Evolutionary conservation across 1,140 invertebrate species (phyloP).

Genomic region (Dryas iulia): DNA sequence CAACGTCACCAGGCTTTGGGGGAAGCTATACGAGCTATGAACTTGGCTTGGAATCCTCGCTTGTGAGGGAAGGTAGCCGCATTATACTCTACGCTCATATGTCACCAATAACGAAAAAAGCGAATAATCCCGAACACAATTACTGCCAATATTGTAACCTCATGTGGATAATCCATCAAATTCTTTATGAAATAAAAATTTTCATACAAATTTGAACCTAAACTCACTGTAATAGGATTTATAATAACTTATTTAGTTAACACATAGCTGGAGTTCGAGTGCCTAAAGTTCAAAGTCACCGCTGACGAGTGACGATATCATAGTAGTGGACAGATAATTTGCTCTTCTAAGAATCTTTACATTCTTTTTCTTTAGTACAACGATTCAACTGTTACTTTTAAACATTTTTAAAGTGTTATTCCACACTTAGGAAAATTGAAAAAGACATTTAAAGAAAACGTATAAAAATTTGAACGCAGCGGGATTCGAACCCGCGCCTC

Average conservation of each 20-base stretch:
- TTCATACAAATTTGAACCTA: constrained; percentile 32
- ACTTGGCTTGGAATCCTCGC: no score
- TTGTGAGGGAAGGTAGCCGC: no score
- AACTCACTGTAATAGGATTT: constrained; percentile 11
- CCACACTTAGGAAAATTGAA: no score
- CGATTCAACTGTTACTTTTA: neutral
- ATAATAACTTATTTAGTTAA: neutral
- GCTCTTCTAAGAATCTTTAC: constrained; percentile 19
- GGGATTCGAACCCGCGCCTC: no score
- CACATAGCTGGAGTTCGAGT: constrained; percentile 30
- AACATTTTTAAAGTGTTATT: no score
- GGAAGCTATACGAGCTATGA: no score
- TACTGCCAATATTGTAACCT: constrained; percentile 48
- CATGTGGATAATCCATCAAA: constrained; percentile 25
- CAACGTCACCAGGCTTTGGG: no score
- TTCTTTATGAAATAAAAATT: neutral
- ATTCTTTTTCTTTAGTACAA: neutral
- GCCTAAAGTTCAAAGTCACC: constrained; percentile 62
- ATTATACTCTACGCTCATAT: constrained; percentile 30
- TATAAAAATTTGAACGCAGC: no score
- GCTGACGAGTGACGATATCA: constrained; percentile 33
- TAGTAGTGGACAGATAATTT: constrained; percentile 28
- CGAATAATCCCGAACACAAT: constrained; percentile 50
- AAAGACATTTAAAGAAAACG: no score
- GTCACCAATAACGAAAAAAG: constrained; percentile 36